Conservation (phyloP, 2,797 vertebrate genomes). For the Muscicapa striata region DNA sequence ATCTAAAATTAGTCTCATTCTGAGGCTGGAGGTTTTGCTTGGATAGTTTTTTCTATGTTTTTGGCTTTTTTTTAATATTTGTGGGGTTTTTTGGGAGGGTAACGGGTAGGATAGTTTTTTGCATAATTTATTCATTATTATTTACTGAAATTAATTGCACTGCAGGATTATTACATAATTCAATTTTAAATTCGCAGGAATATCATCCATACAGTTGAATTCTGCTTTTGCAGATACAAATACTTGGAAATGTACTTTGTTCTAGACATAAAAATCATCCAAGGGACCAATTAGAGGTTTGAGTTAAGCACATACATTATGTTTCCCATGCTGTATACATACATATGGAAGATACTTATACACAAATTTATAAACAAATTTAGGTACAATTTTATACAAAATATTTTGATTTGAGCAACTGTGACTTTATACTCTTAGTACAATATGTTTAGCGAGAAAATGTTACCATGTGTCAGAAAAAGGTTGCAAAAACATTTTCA, state of each 20-base stretch:
- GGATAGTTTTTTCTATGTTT: background rate
- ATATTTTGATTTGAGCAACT: background rate
- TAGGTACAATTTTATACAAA: background rate
- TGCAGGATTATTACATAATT: background rate
- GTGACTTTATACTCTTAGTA: background rate
- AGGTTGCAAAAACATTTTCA: background rate
- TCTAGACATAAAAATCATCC: background rate
- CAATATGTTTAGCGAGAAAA: background rate
- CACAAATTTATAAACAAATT: background rate
- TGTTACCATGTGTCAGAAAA: background rate
- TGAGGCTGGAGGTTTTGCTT: background rate
- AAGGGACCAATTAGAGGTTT: background rate
- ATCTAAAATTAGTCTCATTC: background rate
- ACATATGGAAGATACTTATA: background rate
- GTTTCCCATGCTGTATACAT: background rate
- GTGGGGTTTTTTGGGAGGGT: accelerated
- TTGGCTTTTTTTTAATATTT: background rate
- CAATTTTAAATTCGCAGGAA: background rate
- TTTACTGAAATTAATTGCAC: background rate
- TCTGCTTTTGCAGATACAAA: background rate
- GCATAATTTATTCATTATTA: background rate
- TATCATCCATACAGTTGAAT: background rate
- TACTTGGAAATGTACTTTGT: background rate
- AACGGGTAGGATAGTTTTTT: background rate
- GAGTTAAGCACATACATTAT: background rate